These are phyloP conservation scores for Galeopterus variegatus DNA, from an alignment of 2,113 vertebrate genomes.

Conservation along the genomic window DNA sequence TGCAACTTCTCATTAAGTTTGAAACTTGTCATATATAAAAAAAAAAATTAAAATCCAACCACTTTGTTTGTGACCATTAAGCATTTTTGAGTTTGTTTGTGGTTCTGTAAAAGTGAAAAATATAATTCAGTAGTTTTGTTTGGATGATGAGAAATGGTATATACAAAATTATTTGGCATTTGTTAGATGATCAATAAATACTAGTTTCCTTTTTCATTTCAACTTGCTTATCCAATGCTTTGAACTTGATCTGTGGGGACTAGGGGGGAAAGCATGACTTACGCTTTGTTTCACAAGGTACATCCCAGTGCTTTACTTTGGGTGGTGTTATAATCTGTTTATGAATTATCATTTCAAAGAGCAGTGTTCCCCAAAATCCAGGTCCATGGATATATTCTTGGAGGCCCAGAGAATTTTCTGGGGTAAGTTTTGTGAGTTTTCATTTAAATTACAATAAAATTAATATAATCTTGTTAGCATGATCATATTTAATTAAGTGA, in stretches of 20 bases:
- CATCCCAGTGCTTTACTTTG: background rate
- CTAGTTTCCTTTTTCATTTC: slow-evolving; percentile 51
- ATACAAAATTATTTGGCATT: background rate
- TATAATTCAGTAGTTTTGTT: background rate
- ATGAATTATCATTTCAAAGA: background rate
- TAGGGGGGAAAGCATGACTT: background rate
- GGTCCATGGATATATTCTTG: background rate
- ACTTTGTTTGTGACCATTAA: background rate
- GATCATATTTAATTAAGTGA: background rate
- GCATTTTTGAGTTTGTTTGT: slow-evolving; percentile 7
- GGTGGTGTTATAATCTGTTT: background rate
- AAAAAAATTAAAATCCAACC: background rate
- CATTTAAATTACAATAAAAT: slow-evolving; percentile 31
- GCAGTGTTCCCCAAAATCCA: background rate
- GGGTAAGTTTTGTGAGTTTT: slow-evolving; percentile 15
- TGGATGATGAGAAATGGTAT: background rate
- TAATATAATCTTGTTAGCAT: background rate
- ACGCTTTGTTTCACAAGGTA: slow-evolving; percentile 45
- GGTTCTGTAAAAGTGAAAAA: background rate
- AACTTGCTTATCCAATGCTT: slow-evolving; percentile 33
- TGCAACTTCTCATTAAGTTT: slow-evolving; percentile 15
- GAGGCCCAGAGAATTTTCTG: background rate
- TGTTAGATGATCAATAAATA: slow-evolving; percentile 28
- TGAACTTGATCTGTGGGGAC: background rate
- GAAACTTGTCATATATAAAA: background rate